Evolutionary conservation across 1,140 invertebrate species (phyloP).

Genomic region (Muscidifurax raptorellus): DNA sequence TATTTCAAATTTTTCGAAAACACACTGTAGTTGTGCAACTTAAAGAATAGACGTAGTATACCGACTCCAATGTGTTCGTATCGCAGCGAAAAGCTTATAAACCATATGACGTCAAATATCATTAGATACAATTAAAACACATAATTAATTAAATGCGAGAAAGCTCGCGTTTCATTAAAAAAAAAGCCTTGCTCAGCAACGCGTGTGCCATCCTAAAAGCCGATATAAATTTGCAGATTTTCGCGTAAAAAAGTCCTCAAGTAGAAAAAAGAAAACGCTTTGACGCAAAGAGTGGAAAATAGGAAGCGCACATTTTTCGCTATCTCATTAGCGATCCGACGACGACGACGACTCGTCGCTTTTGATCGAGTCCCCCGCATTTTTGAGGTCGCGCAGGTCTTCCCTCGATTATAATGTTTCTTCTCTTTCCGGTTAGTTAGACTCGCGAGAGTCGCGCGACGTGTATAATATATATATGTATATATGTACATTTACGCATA

Average conservation of each 20-base stretch:
- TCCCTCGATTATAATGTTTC: background rate
- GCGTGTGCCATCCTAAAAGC: background rate
- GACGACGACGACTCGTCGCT: slow-evolving; percentile 2
- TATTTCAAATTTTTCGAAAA: too few species aligned
- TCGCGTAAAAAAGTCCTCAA: background rate
- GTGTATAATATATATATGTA: too few species aligned
- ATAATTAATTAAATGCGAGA: background rate
- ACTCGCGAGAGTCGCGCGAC: background rate
- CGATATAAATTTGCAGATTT: slow-evolving; percentile 26
- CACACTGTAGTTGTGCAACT: too few species aligned
- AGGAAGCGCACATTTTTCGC: slow-evolving; percentile 36
- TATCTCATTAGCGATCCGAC: slow-evolving; percentile 45
- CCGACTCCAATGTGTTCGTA: too few species aligned
- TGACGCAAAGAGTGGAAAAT: slow-evolving; percentile 54
- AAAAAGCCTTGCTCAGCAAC: background rate
- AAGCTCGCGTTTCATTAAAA: slow-evolving; percentile 36
- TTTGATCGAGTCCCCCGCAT: slow-evolving; percentile 4
- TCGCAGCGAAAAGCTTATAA: too few species aligned
- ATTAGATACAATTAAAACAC: background rate
- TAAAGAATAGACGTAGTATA: too few species aligned
- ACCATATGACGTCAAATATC: too few species aligned
- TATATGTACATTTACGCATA: too few species aligned
- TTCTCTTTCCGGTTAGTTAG: slow-evolving; percentile 13
- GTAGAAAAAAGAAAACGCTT: slow-evolving; percentile 5
- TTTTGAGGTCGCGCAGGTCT: slow-evolving; percentile 1